These are phyloP conservation scores for Equus quagga DNA, from an alignment of 2,113 vertebrate genomes.

Conservation along the genomic window DNA sequence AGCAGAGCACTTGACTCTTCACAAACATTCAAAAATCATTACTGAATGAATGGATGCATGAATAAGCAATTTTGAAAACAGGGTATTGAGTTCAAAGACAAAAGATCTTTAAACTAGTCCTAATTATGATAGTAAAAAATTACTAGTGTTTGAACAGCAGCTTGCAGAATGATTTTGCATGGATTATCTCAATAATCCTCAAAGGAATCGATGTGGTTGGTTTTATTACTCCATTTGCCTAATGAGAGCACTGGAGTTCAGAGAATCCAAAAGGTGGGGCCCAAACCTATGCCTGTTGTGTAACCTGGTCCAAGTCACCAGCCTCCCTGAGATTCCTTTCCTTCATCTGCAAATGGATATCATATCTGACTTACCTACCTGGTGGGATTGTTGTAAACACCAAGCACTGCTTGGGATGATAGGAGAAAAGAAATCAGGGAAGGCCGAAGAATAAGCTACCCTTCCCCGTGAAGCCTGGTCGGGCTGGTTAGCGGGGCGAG, in stretches of 20 bases:
- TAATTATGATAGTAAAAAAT: background rate
- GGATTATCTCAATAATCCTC: background rate
- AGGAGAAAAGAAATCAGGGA: background rate
- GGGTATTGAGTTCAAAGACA: background rate
- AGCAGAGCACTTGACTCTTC: background rate
- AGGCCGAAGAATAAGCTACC: background rate
- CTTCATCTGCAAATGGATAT: rapidly evolving
- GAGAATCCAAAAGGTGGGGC: background rate
- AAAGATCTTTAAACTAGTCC: conserved; percentile 31
- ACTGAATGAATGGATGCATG: background rate
- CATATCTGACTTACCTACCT: background rate
- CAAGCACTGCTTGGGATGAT: background rate
- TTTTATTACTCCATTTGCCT: background rate
- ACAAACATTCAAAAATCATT: background rate
- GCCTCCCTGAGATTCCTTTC: background rate
- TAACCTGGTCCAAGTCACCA: background rate
- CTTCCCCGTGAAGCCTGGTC: background rate
- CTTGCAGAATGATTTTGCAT: background rate
- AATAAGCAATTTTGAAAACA: background rate
- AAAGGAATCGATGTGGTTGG: background rate
- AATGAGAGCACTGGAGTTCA: background rate
- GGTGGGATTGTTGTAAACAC: background rate
- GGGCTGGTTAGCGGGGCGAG: background rate
- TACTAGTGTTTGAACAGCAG: background rate
- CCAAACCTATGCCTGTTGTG: rapidly evolving